These are phyloP conservation scores for Podotricha telesiphe DNA, from an alignment of 2,888 invertebrate genomes.

Conservation along the genomic window DNA sequence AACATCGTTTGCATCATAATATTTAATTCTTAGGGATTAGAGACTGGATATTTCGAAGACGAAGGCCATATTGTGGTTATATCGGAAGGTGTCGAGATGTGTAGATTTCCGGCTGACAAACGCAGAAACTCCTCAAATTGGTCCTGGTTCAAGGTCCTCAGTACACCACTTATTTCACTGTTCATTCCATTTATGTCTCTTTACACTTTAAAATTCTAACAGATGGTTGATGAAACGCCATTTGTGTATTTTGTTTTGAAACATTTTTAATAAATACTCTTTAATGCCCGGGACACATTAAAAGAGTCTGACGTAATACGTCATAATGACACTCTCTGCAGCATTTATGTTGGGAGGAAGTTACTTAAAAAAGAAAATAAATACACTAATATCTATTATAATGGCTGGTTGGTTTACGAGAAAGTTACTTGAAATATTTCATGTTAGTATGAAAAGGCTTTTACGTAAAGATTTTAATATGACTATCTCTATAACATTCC, in stretches of 20 bases:
- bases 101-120: slow-evolving; percentile 84
- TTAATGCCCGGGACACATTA: slow-evolving; percentile 19
- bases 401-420: slow-evolving; percentile 65
- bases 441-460: slow-evolving; percentile 56
- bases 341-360: slow-evolving; percentile 26
- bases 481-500: slow-evolving; percentile 13
- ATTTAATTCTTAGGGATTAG: slow-evolving; percentile 79
- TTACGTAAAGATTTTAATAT: slow-evolving; percentile 1
- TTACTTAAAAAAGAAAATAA: slow-evolving; percentile 31
- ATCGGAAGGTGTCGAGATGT: slow-evolving; percentile 85
- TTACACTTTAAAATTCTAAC: slow-evolving; percentile 24
- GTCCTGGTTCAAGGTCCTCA: slow-evolving; percentile 88
- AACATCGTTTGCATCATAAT: slow-evolving; percentile 67
- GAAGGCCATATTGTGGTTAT: slow-evolving; percentile 84
- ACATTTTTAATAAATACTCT: slow-evolving; percentile 34
- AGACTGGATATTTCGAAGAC: slow-evolving; percentile 85
- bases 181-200: slow-evolving; percentile 76
- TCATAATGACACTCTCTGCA: slow-evolving; percentile 33
- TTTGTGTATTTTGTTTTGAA: slow-evolving; percentile 27
- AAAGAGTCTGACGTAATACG: slow-evolving; percentile 29
- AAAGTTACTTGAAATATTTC: slow-evolving; percentile 56
- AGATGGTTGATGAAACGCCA: slow-evolving; percentile 36
- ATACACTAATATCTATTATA: slow-evolving; percentile 28
- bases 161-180: slow-evolving; percentile 66
- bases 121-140: slow-evolving; percentile 86